phyloP scores from a whole-genome alignment of 2,113 vertebrate species.

The Epinephelus moara region DNA sequence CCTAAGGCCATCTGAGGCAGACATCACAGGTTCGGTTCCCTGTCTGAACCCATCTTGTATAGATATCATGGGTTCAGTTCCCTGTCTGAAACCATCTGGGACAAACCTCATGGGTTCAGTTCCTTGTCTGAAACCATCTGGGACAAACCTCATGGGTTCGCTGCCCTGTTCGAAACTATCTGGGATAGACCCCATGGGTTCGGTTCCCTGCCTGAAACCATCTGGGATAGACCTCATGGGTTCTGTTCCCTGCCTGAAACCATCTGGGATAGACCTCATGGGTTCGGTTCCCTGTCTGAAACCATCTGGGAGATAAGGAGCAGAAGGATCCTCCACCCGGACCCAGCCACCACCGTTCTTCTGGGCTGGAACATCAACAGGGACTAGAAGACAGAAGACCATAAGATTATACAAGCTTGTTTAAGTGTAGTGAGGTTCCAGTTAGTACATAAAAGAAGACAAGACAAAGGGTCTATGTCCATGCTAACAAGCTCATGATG shows the following conservation, averaged over 20 bases:
- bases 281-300: conserved; percentile 56
- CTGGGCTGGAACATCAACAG: conserved; percentile 61
- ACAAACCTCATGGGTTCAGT: neutral
- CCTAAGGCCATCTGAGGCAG: conserved; percentile 20
- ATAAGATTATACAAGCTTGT: neutral
- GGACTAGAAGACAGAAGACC: conserved; percentile 42
- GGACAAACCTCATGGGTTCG: neutral
- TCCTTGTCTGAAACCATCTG: conserved; percentile 31
- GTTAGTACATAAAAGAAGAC: neutral
- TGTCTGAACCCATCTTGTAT: conserved; percentile 59
- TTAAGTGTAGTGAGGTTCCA: neutral
- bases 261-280: neutral
- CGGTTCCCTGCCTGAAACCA: conserved; percentile 34
- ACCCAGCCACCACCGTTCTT: conserved; percentile 72
- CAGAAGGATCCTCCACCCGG: conserved; percentile 56
- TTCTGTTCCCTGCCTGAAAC: conserved; percentile 72
- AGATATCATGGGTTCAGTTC: too few relatives aligned
- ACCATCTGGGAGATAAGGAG: conserved; percentile 40
- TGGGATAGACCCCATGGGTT: neutral
- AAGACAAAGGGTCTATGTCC: neutral
- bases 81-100: conserved; percentile 7
- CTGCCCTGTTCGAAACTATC: conserved; percentile 40
- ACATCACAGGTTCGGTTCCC: conserved; percentile 53
- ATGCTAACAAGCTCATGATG: neutral
- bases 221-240: neutral